These are phyloP conservation scores for Phataginus tricuspis DNA, from an alignment of 2,797 vertebrate genomes.

Conservation along the genomic window DNA sequence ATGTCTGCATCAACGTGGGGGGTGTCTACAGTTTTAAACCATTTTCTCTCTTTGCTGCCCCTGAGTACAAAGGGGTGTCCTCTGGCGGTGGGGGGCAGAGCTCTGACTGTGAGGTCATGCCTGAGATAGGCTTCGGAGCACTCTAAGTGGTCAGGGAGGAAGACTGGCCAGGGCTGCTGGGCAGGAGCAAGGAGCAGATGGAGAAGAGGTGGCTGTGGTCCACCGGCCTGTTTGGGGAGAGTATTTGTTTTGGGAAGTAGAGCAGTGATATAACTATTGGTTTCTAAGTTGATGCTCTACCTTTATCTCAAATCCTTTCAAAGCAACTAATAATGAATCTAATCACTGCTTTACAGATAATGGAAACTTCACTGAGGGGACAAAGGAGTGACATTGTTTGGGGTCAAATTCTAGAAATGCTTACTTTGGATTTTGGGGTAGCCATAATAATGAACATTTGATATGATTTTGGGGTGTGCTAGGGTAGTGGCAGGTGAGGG, in stretches of 20 bases:
- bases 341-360: neutral
- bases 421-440: neutral
- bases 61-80: neutral
- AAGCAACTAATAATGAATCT: neutral
- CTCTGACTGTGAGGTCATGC: neutral
- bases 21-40: neutral
- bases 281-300: neutral
- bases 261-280: rapidly evolving
- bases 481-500: neutral
- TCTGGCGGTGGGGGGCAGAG: rapidly evolving
- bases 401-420: neutral
- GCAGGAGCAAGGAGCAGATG: rapidly evolving
- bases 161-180: too few relatives aligned
- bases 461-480: neutral
- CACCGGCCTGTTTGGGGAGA: neutral
- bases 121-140: neutral
- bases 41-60: neutral
- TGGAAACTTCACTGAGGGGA: neutral
- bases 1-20: neutral
- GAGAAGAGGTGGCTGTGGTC: neutral
- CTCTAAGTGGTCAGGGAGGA: neutral
- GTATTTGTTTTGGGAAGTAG: neutral
- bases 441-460: neutral
- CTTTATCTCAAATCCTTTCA: neutral
- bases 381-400: neutral